Conservation (phyloP, 2,888 invertebrate species). For the Osmoderma eremita region DNA sequence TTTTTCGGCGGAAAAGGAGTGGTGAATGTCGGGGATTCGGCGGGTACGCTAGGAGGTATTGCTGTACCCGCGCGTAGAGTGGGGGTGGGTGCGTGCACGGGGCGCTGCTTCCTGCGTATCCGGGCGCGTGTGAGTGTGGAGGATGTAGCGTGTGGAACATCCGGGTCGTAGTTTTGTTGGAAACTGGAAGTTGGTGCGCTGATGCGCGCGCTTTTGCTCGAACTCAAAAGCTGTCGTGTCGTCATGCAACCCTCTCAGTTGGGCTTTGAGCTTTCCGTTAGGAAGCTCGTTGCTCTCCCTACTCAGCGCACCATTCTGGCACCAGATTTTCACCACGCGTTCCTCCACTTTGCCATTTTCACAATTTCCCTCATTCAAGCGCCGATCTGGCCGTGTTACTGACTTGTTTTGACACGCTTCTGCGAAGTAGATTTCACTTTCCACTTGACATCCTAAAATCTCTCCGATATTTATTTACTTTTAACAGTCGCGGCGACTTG, state of each 20-base stretch:
- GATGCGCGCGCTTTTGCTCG: conserved; percentile 53
- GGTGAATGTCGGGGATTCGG: conserved; percentile 24
- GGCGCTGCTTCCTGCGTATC: background rate
- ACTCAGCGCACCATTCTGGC: background rate
- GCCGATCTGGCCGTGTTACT: conserved; percentile 4
- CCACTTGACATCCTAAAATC: background rate
- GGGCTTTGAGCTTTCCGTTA: conserved; percentile 51
- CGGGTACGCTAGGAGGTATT: background rate
- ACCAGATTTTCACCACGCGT: conserved; percentile 26
- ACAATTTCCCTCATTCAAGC: background rate
- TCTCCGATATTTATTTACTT: conserved; percentile 21
- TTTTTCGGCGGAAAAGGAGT: conserved; percentile 43
- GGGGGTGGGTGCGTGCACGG: conserved; percentile 7
- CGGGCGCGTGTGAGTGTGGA: conserved; percentile 41
- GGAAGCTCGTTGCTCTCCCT: conserved; percentile 39
- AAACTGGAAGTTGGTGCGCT: conserved; percentile 53
- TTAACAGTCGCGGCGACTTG: conserved; percentile 9
- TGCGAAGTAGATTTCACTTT: conserved; percentile 4
- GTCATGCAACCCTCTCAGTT: conserved; percentile 54
- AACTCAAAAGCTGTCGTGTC: conserved; percentile 53
- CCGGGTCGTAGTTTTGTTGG: conserved; percentile 53
- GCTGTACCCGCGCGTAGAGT: conserved; percentile 1
- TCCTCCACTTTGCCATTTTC: conserved; percentile 16
- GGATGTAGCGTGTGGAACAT: conserved; percentile 50
- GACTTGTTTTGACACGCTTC: conserved; percentile 6